phyloP scores from a whole-genome alignment of 2,888 invertebrate species.

The Pyralis farinalis region DNA sequence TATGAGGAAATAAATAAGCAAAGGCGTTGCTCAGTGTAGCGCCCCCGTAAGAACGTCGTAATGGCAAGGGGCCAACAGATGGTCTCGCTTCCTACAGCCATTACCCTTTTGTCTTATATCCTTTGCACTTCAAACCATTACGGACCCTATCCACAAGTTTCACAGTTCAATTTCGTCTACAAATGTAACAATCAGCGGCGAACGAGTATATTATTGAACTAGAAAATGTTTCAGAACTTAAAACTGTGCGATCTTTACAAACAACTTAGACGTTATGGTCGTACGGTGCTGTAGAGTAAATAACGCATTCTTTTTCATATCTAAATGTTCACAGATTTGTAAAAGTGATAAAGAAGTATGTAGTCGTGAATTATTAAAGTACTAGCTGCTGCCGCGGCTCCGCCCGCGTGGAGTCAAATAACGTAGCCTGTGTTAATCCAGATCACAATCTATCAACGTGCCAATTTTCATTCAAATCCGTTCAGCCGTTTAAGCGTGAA shows the following conservation, averaged over 20 bases:
- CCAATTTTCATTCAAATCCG: too few relatives aligned
- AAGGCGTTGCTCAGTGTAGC: constrained; percentile 37
- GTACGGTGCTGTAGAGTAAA: constrained; percentile 18
- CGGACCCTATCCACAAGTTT: constrained; percentile 25
- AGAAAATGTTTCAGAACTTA: constrained; percentile 58
- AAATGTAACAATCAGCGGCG: constrained; percentile 35
- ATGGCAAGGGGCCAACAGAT: constrained; percentile 70
- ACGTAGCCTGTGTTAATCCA: too few relatives aligned
- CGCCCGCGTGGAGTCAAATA: too few relatives aligned
- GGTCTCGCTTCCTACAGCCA: constrained; percentile 57
- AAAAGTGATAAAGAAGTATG: too few relatives aligned
- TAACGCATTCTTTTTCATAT: constrained; percentile 14
- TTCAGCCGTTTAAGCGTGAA: too few relatives aligned
- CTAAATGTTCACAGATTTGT: constrained; percentile 4
- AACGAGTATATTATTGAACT: constrained; percentile 57
- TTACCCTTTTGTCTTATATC: constrained; percentile 66
- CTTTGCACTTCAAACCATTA: constrained; percentile 22
- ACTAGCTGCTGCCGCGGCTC: too few relatives aligned
- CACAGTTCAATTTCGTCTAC: constrained; percentile 28
- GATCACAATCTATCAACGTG: too few relatives aligned
- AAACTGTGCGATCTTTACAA: constrained; percentile 48
- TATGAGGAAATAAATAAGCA: constrained; percentile 18
- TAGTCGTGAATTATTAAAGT: too few relatives aligned
- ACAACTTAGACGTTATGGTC: constrained; percentile 23
- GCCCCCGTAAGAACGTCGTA: constrained; percentile 46